These are phyloP conservation scores for Buceros bicornis DNA, from an alignment of 2,797 vertebrate genomes.

Conservation along the genomic window DNA sequence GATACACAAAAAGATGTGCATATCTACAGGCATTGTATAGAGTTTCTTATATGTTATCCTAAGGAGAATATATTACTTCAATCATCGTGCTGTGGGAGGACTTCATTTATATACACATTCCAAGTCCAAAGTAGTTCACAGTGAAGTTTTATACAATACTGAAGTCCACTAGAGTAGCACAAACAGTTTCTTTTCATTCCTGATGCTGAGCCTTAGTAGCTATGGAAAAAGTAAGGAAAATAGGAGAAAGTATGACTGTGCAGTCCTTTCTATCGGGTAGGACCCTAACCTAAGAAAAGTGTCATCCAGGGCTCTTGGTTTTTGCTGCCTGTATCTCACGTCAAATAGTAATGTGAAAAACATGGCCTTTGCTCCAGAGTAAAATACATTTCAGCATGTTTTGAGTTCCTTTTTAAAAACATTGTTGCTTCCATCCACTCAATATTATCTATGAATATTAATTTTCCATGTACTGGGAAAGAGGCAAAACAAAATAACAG, in stretches of 20 bases:
- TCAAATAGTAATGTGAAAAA: neutral
- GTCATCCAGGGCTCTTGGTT: neutral
- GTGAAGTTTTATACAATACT: neutral
- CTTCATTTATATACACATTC: neutral
- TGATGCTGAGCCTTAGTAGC: neutral
- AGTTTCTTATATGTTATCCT: neutral
- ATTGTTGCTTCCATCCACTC: fast-evolving
- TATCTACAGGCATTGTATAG: neutral
- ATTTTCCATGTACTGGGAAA: neutral
- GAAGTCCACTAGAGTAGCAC: neutral
- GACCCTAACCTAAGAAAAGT: neutral
- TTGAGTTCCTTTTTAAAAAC: neutral
- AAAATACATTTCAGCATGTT: neutral
- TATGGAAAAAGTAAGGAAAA: neutral
- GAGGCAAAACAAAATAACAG: neutral
- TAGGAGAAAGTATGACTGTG: neutral
- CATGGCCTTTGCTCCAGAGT: neutral
- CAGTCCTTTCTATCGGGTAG: neutral
- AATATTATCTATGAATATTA: neutral
- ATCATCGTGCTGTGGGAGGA: neutral
- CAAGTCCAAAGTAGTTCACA: neutral
- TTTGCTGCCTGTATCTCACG: neutral
- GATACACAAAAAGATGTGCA: neutral
- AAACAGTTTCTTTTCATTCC: neutral
- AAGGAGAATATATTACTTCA: neutral